Percentiles rank a stretch among this genome's conserved stretches.
phyloP scores from a whole-genome alignment of 1,140 invertebrate species.

The Panonychus citri region DNA sequence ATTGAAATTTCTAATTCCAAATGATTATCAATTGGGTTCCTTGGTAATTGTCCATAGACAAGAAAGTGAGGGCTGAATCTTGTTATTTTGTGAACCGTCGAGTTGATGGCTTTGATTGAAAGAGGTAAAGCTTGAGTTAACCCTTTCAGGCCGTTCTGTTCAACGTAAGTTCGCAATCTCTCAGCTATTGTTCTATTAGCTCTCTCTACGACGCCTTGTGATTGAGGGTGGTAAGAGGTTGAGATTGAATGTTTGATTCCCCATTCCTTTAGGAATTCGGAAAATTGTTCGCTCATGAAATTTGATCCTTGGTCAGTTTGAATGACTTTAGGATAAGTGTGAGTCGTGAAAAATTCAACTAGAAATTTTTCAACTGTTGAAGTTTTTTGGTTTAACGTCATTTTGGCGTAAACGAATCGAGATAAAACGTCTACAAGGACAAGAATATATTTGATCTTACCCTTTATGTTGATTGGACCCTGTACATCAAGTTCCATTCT shows the following conservation, averaged over 20 bases:
- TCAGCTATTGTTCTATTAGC: conserved; percentile 2
- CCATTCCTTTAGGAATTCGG: not conserved
- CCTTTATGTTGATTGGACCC: not conserved
- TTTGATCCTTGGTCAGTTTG: no score
- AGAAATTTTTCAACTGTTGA: not conserved
- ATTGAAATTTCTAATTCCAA: no score
- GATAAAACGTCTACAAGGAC: not conserved
- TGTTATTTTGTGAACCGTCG: not conserved
- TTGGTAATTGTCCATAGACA: not conserved
- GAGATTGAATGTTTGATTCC: not conserved
- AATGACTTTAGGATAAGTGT: no score
- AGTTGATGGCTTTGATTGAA: not conserved
- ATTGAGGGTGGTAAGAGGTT: not conserved
- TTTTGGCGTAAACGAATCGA: not conserved
- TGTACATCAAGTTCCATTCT: not conserved
- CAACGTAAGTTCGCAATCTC: not conserved
- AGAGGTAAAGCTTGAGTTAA: not conserved
- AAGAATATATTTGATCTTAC: not conserved
- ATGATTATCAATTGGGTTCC: no score
- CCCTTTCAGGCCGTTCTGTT: not conserved
- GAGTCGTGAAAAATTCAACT: not conserved
- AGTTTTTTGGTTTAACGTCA: not conserved
- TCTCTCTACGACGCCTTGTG: conserved; percentile 1
- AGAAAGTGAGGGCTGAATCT: not conserved
- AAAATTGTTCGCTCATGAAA: not conserved